phyloP scores from a whole-genome alignment of 2,797 vertebrate genomes.

The Rhabdomys pumilio region DNA sequence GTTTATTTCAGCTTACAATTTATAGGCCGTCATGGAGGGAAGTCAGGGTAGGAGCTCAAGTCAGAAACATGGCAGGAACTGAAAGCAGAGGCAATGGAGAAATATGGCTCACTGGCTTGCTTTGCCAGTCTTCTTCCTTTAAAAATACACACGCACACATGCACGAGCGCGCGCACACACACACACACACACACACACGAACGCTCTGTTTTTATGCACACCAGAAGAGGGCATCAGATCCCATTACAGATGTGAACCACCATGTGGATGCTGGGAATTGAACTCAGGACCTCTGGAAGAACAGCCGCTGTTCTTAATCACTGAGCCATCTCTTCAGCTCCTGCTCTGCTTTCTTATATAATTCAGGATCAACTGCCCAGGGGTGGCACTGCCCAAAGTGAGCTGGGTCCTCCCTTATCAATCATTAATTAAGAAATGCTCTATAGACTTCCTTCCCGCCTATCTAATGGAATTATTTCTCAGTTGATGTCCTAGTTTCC shows the following conservation, averaged over 20 bases:
- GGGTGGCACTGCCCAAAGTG: background rate
- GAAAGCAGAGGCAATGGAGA: background rate
- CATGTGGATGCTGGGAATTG: background rate
- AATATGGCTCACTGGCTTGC: background rate
- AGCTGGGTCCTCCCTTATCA: background rate
- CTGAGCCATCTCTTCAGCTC: background rate
- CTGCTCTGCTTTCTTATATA: background rate
- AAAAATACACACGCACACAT: too few relatives aligned
- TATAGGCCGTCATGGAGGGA: background rate
- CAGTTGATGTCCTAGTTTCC: background rate
- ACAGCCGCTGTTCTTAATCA: background rate
- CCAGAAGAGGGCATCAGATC: background rate
- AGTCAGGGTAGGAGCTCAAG: background rate
- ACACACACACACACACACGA: too few relatives aligned
- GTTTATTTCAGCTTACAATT: background rate
- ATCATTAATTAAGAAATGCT: background rate
- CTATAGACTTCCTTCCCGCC: background rate
- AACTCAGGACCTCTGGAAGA: background rate
- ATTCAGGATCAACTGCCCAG: background rate
- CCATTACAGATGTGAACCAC: background rate
- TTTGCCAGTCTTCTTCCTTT: background rate
- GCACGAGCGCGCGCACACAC: too few relatives aligned
- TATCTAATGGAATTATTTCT: background rate
- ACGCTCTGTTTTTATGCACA: background rate
- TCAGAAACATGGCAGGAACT: background rate